Conservation (phyloP, 2,797 vertebrate genomes). For the Rhadinocentrus ornatus region DNA sequence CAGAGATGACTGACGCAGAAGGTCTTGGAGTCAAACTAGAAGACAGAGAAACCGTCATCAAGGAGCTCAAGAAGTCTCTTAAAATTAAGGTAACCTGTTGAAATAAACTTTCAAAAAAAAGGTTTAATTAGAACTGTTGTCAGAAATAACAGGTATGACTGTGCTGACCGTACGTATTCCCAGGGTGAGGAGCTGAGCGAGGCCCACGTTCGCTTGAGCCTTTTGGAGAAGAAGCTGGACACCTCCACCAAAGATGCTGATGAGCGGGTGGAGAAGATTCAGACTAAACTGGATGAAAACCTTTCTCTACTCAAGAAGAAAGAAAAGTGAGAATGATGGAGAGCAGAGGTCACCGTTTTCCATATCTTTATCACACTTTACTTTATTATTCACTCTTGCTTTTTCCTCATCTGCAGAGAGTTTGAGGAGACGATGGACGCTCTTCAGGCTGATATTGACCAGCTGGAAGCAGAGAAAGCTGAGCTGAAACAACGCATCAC, state of each 20-base stretch:
- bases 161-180: neutral
- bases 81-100: constrained; percentile 90
- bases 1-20: constrained; percentile 94
- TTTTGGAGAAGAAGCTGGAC: constrained; percentile 98
- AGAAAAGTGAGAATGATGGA: constrained; percentile 86
- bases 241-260: constrained; percentile 94
- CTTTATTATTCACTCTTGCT: neutral
- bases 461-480: constrained; percentile 94
- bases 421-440: constrained; percentile 99
- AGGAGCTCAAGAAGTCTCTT: constrained; percentile 95
- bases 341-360: neutral
- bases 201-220: constrained; percentile 92
- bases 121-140: constrained; percentile 46
- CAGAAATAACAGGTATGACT: neutral
- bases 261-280: constrained; percentile 95
- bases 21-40: constrained; percentile 95
- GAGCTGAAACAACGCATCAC: constrained; percentile 93
- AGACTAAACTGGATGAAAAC: constrained; percentile 91
- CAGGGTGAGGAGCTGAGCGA: constrained; percentile 97
- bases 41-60: constrained; percentile 94
- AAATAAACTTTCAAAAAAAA: constrained; percentile 58
- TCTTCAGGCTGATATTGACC: constrained; percentile 96
- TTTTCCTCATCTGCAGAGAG: constrained; percentile 80
- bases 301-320: constrained; percentile 92
- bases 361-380: neutral